Base-by-base conservation (phyloP, 1,140 invertebrate genomes). In the Plutomurus gul region DNA sequence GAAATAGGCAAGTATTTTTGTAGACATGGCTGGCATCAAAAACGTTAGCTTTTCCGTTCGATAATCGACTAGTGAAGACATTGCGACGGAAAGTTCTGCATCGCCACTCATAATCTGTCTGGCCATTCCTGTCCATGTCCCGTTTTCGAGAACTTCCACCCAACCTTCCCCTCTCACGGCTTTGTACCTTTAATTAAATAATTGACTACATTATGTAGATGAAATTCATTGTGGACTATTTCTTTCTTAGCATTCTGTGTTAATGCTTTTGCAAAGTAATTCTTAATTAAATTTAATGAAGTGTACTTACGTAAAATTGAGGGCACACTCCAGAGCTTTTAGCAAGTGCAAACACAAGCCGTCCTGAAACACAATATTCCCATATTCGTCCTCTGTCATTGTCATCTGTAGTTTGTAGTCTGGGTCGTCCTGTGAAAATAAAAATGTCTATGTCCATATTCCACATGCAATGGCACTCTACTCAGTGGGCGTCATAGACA, bases 1-100 rank as follows among this genome's bases (percentile, higher is more conserved):
- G 84, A 83, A 84, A 87, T 88, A 13, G 87, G 88, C 43, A 20
- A 13, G n/a, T 13, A 78, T 47, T 33, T 27, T 20, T 0, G 33
- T 20, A 16, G n/a, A 8, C 8, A 40, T 1, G 11, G 33, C 36
- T 40, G 65, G 77, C 36, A 37, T 40, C 1, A 78, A 18, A 39
- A 78, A 78, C 8, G 36, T 47, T 1, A 78, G 43, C 4, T 30
- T 36, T 37, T 46, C 25, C 3, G 56, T 10, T 51, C 77, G n/a
- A 30, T 78, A 72, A 0, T 37, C 30, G 10, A 73, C 43, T 6
- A 51, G n/a, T 10, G 65, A 47, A 1, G 77, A 78, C 7, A 27
- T 20, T 4, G 36, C 20, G 8, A 78, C 51, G 1, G 37, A 16
- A 22, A 78, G 22, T n/a, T 78, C 77, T 13, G 65, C 77, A n/a